phyloP scores from a whole-genome alignment of 2,113 vertebrate genomes.

The Cottus gobio region DNA sequence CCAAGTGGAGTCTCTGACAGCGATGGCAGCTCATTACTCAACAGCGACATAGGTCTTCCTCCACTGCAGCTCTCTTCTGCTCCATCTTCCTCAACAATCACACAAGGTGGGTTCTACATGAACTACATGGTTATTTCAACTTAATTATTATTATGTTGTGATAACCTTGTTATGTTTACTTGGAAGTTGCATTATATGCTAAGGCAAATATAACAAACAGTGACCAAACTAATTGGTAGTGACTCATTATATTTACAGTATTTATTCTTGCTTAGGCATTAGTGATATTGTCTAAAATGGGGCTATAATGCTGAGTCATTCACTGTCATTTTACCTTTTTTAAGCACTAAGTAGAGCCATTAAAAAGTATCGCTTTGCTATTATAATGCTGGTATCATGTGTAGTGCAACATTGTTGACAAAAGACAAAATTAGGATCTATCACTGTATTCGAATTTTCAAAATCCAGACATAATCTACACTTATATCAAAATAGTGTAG shows the following conservation, averaged over 20 bases:
- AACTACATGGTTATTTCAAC: neutral
- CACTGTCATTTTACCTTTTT: neutral
- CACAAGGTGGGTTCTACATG: slow-evolving; percentile 74
- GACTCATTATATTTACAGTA: neutral
- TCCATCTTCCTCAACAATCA: slow-evolving; percentile 87
- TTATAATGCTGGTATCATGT: neutral
- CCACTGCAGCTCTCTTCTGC: slow-evolving; percentile 91
- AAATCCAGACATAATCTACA: neutral
- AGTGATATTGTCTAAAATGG: neutral
- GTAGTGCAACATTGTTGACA: neutral
- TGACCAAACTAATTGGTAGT: neutral
- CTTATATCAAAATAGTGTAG: neutral
- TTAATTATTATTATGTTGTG: neutral
- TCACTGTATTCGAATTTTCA: neutral
- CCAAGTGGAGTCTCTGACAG: slow-evolving; percentile 86
- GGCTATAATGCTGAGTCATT: neutral
- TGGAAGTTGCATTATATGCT: neutral
- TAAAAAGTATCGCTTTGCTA: neutral
- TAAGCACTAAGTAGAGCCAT: neutral
- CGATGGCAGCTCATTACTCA: slow-evolving; percentile 87
- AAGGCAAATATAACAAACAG: neutral
- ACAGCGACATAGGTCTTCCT: slow-evolving; percentile 91
- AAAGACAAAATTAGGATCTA: neutral
- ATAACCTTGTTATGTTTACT: neutral
- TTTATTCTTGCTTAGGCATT: neutral